Evolutionary conservation across 2,888 invertebrate species (phyloP).

Genomic region (Lagria hirta): DNA sequence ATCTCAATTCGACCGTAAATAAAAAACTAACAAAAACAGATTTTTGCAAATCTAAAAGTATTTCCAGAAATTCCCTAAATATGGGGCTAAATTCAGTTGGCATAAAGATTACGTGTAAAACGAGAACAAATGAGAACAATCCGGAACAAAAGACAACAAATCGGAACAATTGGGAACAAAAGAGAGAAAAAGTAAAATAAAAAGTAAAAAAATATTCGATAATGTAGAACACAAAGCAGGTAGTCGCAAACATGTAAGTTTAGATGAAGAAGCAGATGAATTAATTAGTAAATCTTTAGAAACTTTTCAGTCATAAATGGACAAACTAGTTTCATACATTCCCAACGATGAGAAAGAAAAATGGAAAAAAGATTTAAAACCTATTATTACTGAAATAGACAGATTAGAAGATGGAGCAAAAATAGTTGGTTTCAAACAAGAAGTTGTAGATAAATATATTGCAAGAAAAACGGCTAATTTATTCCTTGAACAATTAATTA

Average conservation of each 20-base stretch:
- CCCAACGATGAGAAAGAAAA: constrained; percentile 11
- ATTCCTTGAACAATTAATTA: constrained; percentile 25
- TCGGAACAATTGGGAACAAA: not conserved
- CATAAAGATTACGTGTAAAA: not conserved
- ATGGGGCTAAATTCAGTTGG: constrained; percentile 1
- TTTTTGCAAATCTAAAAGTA: constrained; percentile 1
- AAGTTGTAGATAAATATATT: constrained; percentile 9
- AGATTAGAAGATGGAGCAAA: constrained; percentile 17
- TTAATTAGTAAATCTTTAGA: constrained; percentile 22
- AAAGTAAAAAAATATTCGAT: constrained; percentile 9
- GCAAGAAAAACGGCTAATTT: constrained; percentile 14
- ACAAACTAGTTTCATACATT: constrained; percentile 6
- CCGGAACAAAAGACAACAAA: not conserved
- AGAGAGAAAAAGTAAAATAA: constrained; percentile 11
- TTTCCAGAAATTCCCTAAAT: constrained; percentile 1
- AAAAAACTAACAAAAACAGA: constrained; percentile 1
- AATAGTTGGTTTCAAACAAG: constrained; percentile 24
- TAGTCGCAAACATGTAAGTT: constrained; percentile 13
- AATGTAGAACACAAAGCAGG: constrained; percentile 10
- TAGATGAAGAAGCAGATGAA: constrained; percentile 20
- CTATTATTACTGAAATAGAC: constrained; percentile 13
- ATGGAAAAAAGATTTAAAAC: constrained; percentile 14
- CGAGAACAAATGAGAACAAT: not conserved
- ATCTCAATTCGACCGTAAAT: constrained; percentile 1
- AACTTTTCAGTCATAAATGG: constrained; percentile 17